A percentile compares a stretch with the other conserved stretches of the same genome.
These are phyloP conservation scores for Eurypyga helias DNA, from an alignment of 2,113 vertebrate genomes.

Conservation along the genomic window DNA sequence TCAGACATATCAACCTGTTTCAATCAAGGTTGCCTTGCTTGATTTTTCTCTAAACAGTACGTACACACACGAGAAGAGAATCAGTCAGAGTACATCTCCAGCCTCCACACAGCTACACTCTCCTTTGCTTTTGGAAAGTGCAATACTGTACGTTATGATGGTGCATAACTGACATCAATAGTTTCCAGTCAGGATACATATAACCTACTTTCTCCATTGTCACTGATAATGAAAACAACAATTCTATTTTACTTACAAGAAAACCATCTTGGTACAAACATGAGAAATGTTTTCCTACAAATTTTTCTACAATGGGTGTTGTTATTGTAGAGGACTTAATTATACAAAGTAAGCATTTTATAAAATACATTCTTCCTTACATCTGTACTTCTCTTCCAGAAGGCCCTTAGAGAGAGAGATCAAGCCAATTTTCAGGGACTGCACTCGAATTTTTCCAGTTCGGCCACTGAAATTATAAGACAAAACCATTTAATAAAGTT, in stretches of 20 bases:
- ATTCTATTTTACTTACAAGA: not conserved
- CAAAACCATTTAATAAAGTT: not conserved
- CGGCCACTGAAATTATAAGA: slow-evolving; percentile 84
- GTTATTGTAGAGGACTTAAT: not conserved
- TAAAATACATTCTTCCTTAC: slow-evolving; percentile 79
- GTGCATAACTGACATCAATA: not conserved
- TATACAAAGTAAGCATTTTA: not conserved
- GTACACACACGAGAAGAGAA: not conserved
- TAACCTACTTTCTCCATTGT: not conserved
- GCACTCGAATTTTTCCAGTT: slow-evolving; percentile 93
- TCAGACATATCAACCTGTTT: not conserved
- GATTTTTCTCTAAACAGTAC: not conserved
- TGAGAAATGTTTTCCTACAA: not conserved
- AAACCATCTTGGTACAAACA: not conserved
- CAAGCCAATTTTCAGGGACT: slow-evolving; percentile 95
- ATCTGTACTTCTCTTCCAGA: slow-evolving; percentile 96
- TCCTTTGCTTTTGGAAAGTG: not conserved
- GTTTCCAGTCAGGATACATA: not conserved
- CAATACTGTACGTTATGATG: fast-evolving
- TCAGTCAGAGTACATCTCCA: not conserved
- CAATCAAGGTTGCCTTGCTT: not conserved
- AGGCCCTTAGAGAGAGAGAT: slow-evolving; percentile 95
- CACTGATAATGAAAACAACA: not conserved
- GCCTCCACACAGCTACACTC: not conserved
- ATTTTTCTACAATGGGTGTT: not conserved